Evolutionary conservation across 1,140 invertebrate genomes (phyloP).

Genomic region (Drosophila sp.): DNA sequence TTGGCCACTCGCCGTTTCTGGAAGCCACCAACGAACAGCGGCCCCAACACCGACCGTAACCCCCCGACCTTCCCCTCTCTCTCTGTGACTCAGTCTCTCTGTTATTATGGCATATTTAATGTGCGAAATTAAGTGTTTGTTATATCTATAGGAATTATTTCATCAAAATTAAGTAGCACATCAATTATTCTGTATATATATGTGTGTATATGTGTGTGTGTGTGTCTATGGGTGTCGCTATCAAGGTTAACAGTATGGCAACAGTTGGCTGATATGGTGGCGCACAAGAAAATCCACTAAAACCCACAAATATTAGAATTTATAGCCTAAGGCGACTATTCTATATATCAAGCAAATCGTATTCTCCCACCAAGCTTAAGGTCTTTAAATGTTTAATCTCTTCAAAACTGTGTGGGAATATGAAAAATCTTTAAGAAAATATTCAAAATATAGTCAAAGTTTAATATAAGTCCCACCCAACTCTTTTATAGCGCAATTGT

Average conservation of each 20-base stretch:
- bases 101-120: conserved; percentile 74
- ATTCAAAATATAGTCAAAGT: too few relatives aligned
- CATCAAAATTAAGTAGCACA: conserved; percentile 78
- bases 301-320: conserved; percentile 50
- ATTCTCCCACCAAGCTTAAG: conserved; percentile 37
- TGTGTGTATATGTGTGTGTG: conserved; percentile 30
- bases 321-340: conserved; percentile 47
- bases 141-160: conserved; percentile 77
- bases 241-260: conserved; percentile 47
- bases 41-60: conserved; percentile 5
- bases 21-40: conserved; percentile 1
- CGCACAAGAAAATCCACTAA: conserved; percentile 30
- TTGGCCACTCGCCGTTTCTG: not conserved
- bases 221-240: conserved; percentile 24
- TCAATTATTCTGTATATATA: conserved; percentile 62
- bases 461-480: too few relatives aligned
- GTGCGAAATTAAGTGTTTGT: conserved; percentile 77
- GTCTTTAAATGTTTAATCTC: conserved; percentile 48
- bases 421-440: not conserved
- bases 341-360: conserved; percentile 5
- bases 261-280: conserved; percentile 37
- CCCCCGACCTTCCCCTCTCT: not conserved
- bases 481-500: too few relatives aligned
- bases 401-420: conserved; percentile 27
- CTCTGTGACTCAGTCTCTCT: not conserved